Evolutionary conservation across 2,888 invertebrate genomes (phyloP).

Genomic region (Parnassius smintheus): DNA sequence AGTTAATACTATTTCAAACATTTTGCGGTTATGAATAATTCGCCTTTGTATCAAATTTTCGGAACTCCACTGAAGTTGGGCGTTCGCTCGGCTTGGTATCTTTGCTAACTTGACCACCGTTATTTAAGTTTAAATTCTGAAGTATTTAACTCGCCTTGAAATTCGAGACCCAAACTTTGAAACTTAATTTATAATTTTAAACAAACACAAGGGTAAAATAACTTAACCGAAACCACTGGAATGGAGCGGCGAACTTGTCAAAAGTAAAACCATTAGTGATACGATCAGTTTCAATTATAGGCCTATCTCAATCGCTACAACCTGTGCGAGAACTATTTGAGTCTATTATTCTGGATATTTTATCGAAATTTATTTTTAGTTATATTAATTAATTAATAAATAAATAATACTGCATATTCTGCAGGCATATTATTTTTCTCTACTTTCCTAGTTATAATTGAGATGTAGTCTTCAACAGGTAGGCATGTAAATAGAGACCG

Average conservation of each 20-base stretch:
- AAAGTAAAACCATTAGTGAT: too few relatives aligned
- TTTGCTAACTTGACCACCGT: slow-evolving; percentile 17
- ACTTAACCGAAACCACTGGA: background rate
- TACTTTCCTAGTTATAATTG: too few relatives aligned
- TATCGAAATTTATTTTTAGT: too few relatives aligned
- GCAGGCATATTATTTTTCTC: too few relatives aligned
- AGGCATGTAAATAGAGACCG: too few relatives aligned
- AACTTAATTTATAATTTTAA: background rate
- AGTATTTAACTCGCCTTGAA: slow-evolving; percentile 7
- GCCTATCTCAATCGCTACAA: too few relatives aligned
- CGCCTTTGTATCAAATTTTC: slow-evolving; percentile 18
- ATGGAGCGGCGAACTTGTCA: background rate
- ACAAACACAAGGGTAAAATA: background rate
- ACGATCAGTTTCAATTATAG: too few relatives aligned
- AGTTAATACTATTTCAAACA: slow-evolving; percentile 37
- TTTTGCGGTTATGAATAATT: slow-evolving; percentile 11
- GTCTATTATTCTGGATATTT: too few relatives aligned
- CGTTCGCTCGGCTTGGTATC: slow-evolving; percentile 5
- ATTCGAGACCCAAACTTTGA: background rate
- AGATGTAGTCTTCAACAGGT: too few relatives aligned
- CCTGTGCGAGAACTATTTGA: too few relatives aligned
- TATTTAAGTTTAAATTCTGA: slow-evolving; percentile 13
- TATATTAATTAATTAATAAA: too few relatives aligned
- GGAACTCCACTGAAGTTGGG: slow-evolving; percentile 3
- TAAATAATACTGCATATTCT: too few relatives aligned